These are phyloP conservation scores for Euphydryas editha DNA, from an alignment of 2,888 invertebrate species.

Conservation along the genomic window DNA sequence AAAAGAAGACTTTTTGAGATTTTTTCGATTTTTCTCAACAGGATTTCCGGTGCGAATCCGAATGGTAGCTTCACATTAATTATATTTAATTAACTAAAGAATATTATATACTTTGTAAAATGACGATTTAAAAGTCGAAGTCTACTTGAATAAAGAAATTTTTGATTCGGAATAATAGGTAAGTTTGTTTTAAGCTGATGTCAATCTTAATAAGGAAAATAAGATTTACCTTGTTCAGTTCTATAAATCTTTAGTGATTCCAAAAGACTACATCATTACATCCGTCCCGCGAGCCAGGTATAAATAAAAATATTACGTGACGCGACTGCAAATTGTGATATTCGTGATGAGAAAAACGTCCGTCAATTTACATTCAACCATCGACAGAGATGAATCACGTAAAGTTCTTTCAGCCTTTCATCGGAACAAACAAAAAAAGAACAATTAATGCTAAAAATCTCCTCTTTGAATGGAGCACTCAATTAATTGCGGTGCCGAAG, in stretches of 20 bases:
- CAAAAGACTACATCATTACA: constrained; percentile 20
- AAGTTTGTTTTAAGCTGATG: neutral
- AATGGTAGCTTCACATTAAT: too few relatives aligned
- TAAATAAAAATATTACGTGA: constrained; percentile 43
- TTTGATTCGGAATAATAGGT: too few relatives aligned
- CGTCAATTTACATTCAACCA: constrained; percentile 64
- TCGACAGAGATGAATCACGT: constrained; percentile 51
- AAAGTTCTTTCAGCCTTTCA: constrained; percentile 49
- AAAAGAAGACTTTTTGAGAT: too few relatives aligned
- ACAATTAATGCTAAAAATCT: constrained; percentile 50
- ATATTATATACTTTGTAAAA: too few relatives aligned
- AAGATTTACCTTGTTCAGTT: constrained; percentile 11
- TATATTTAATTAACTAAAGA: too few relatives aligned
- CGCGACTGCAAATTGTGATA: constrained; percentile 44
- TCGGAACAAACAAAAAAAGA: constrained; percentile 47
- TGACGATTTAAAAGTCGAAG: too few relatives aligned
- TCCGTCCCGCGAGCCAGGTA: constrained; percentile 25
- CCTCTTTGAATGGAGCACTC: constrained; percentile 54
- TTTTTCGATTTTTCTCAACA: too few relatives aligned
- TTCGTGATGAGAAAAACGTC: constrained; percentile 58
- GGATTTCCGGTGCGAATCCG: too few relatives aligned
- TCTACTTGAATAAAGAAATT: too few relatives aligned
- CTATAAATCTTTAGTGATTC: constrained; percentile 12
- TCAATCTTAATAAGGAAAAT: neutral
- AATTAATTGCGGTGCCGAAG: constrained; percentile 72